Evolutionary conservation across 2,797 vertebrate genomes (phyloP).

Genomic region (Valencia hispanica): DNA sequence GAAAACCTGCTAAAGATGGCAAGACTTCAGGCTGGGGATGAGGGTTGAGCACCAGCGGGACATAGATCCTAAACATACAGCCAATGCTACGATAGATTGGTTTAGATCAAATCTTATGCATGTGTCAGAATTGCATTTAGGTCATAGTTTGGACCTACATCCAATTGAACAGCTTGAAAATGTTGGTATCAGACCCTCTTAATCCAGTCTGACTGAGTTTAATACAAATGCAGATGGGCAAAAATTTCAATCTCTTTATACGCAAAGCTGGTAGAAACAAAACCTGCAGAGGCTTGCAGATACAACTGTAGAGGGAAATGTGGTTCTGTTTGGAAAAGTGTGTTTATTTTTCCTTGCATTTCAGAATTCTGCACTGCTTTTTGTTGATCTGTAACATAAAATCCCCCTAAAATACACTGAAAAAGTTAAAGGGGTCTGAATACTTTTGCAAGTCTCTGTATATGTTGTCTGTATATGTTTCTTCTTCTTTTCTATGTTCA

Average conservation of each 20-base stretch:
- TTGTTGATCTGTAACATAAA: background rate
- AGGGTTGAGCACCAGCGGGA: too few relatives aligned
- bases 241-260: background rate
- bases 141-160: background rate
- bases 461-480: conserved; percentile 9
- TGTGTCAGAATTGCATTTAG: background rate
- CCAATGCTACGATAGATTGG: too few relatives aligned
- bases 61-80: too few relatives aligned
- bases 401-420: background rate
- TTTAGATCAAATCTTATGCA: too few relatives aligned
- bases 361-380: background rate
- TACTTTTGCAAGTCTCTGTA: background rate
- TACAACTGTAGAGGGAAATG: background rate
- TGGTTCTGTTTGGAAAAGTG: background rate
- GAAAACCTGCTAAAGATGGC: too few relatives aligned
- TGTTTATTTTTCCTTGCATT: background rate
- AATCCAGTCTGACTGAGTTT: background rate
- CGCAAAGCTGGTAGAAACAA: background rate
- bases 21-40: too few relatives aligned
- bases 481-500: conserved; percentile 24
- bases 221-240: background rate
- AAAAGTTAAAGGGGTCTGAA: background rate
- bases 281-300: background rate
- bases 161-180: background rate
- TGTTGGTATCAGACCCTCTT: background rate